Base-by-base conservation (phyloP, 2,113 vertebrate species). In the Apteryx owenii region DNA sequence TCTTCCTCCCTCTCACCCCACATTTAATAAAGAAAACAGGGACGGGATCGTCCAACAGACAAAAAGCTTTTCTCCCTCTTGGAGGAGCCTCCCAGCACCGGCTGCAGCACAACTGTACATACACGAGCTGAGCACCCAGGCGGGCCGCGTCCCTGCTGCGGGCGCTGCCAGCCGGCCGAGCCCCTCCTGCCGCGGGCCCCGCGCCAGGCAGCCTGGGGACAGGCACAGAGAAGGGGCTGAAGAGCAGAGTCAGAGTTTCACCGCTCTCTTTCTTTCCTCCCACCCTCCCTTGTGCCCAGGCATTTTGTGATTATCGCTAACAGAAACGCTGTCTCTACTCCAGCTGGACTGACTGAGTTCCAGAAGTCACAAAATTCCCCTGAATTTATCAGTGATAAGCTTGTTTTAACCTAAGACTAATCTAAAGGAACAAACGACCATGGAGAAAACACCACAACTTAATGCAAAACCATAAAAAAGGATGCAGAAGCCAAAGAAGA, bases 341-440 rank as follows among this genome's bases (percentile, higher is more conserved):
- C 87, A 89, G 90, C 81, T 68, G 85, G 90, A 95, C 88, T 68
- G 78, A 82, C 33, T 68, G 81, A 91, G 51, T 81, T 94, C 88
- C 86, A 90, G 88, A 95, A 95, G 50, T 93, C 83, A 92, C 66
- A 58, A 85, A 85, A 70, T n/a, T 71, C 77, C 42, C 61, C 68
- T 1, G 0, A 78, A 95, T 97, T 94, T 92, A 91, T 96, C 85
- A 94, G 88, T 78, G 88, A 91, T 95, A 33, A 77, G 83, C 95
- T 98, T 98, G 97, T 98, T 98, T 97, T 96, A 96, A 98, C 83
- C 91, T 92, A 97, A 96, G 93, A 96, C 88, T 95, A 95, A 97
- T 95, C 90, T 96, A 96, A 98, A 96, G 90, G 96, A 97, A 97
- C 93, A 96, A 96, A 97, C 89, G 44, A 96, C 96, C 94, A 82